These are phyloP conservation scores for Capromys pilorides DNA, from an alignment of 2,797 vertebrate species.

Conservation along the genomic window DNA sequence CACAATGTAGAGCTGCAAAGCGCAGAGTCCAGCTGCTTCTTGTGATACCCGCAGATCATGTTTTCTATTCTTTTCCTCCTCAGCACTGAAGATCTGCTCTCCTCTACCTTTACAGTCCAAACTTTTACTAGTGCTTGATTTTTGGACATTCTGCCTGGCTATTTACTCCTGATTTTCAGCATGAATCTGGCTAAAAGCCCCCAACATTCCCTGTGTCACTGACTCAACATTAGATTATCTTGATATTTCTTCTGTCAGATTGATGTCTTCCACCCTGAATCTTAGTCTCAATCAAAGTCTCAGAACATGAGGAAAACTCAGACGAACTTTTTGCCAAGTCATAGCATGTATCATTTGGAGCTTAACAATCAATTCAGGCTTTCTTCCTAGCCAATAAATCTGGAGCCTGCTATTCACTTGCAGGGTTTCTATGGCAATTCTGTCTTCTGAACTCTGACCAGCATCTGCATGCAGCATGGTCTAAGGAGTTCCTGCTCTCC, in stretches of 20 bases:
- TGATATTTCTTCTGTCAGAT: neutral
- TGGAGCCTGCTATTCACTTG: neutral
- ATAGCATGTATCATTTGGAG: neutral
- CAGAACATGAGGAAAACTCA: neutral
- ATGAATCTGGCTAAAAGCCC: neutral
- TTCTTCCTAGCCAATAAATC: neutral
- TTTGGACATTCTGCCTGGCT: neutral
- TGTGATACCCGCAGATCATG: neutral
- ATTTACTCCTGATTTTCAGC: neutral
- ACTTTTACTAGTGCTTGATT: neutral
- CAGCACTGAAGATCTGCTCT: neutral
- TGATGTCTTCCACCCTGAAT: neutral
- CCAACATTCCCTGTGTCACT: neutral
- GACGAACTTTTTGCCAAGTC: neutral
- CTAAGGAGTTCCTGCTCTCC: neutral
- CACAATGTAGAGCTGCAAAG: neutral
- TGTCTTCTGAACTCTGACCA: neutral
- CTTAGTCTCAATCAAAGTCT: neutral
- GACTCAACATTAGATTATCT: neutral
- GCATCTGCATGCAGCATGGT: neutral
- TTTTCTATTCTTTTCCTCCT: neutral
- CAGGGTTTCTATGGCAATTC: neutral
- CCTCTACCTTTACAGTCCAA: neutral
- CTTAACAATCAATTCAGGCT: neutral
- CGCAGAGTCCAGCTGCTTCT: neutral